phyloP scores from a whole-genome alignment of 1,140 invertebrate genomes.

The Drosophila persimilis region DNA sequence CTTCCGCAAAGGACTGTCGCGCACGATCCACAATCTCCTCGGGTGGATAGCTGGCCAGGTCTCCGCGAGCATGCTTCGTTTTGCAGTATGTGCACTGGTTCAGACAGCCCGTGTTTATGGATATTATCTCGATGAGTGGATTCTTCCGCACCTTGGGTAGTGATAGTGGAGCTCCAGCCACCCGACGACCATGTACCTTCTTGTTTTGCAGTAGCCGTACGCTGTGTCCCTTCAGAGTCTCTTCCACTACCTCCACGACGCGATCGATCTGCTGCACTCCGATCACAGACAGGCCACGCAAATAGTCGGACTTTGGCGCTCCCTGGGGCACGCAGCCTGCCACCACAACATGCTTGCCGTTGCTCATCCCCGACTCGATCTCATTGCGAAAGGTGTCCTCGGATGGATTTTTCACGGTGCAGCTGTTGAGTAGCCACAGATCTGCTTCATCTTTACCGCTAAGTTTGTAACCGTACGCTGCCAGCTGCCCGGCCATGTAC shows the following conservation, averaged over 20 bases:
- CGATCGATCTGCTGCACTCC: constrained; percentile 99
- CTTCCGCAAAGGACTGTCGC: constrained; percentile 94
- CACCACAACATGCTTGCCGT: constrained; percentile 94
- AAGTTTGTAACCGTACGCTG: constrained; percentile 93
- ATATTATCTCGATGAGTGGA: constrained; percentile 98
- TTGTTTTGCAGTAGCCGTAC: constrained; percentile 91
- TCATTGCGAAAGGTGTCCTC: constrained; percentile 98
- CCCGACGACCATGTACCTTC: constrained; percentile 90
- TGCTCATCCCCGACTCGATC: constrained; percentile 90
- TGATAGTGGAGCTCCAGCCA: constrained; percentile 92
- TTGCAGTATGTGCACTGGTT: constrained; percentile 99
- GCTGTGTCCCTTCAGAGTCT: constrained; percentile 94
- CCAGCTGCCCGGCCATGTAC: constrained; percentile 98
- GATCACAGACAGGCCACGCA: constrained; percentile 93
- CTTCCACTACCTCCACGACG: constrained; percentile 99
- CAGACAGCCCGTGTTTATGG: constrained; percentile 98
- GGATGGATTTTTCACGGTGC: constrained; percentile 98
- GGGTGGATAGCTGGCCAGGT: constrained; percentile 96
- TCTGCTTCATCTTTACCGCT: constrained; percentile 93
- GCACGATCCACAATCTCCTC: constrained; percentile 92
- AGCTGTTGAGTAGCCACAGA: constrained; percentile 98
- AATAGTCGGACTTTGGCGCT: constrained; percentile 88
- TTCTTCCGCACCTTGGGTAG: constrained; percentile 98
- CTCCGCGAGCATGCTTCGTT: constrained; percentile 98
- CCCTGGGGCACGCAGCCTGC: constrained; percentile 98